These are phyloP conservation scores for Noctuana brunneofusca DNA, from an alignment of 2,888 invertebrate genomes.

Conservation along the genomic window DNA sequence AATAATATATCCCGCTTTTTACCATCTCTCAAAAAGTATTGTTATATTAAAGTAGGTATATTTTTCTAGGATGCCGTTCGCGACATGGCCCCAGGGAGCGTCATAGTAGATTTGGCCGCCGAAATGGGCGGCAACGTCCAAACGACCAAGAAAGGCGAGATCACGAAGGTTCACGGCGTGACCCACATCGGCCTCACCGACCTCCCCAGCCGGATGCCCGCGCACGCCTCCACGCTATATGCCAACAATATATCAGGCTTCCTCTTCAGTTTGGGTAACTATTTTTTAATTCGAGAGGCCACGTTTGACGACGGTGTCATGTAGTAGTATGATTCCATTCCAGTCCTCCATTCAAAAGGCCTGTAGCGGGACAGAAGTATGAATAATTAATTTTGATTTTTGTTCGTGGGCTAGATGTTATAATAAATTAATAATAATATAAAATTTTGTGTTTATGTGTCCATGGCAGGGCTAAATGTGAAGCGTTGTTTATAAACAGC, in stretches of 20 bases:
- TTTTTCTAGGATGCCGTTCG: conserved; percentile 86
- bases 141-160: conserved; percentile 90
- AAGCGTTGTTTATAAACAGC: neutral
- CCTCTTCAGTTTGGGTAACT: conserved; percentile 89
- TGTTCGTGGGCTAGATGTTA: too few relatives aligned
- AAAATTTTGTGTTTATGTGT: too few relatives aligned
- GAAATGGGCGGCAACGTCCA: conserved; percentile 94
- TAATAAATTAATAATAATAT: too few relatives aligned
- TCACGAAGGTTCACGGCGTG: conserved; percentile 89
- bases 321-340: too few relatives aligned
- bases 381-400: too few relatives aligned
- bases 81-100: conserved; percentile 93
- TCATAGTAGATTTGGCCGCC: conserved; percentile 94
- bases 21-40: too few relatives aligned
- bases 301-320: too few relatives aligned
- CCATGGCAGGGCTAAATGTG: too few relatives aligned
- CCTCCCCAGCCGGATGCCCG: conserved; percentile 91
- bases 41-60: neutral
- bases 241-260: conserved; percentile 96
- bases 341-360: too few relatives aligned
- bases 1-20: too few relatives aligned
- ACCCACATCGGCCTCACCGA: conserved; percentile 93
- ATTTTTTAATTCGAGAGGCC: conserved; percentile 24
- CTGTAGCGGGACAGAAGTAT: too few relatives aligned
- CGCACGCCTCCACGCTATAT: conserved; percentile 93